These are phyloP conservation scores for Phymatocera aterrima DNA, from an alignment of 2,888 invertebrate species.

Conservation along the genomic window DNA sequence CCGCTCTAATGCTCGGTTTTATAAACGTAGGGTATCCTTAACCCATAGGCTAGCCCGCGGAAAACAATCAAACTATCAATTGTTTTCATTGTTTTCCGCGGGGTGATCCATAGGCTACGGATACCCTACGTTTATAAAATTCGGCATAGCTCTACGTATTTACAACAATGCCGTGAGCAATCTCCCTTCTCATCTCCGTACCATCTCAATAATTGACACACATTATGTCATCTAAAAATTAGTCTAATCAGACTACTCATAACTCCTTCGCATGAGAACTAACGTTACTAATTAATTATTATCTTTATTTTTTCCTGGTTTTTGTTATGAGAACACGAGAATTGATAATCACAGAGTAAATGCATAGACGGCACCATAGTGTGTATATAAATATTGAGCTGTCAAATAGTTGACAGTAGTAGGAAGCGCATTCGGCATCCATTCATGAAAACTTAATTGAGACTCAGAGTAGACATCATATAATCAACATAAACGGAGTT, in stretches of 20 bases:
- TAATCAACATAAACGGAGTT: neutral
- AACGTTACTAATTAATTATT: neutral
- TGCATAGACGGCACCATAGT: neutral
- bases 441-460: neutral
- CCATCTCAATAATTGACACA: neutral
- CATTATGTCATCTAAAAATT: neutral
- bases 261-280: neutral
- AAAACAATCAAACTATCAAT: too few species aligned
- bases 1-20: too few species aligned
- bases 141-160: too few species aligned
- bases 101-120: too few species aligned
- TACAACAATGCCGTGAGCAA: neutral
- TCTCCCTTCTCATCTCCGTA: neutral
- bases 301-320: neutral
- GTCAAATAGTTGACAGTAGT: slow-evolving; percentile 35
- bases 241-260: neutral
- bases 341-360: neutral
- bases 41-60: too few species aligned
- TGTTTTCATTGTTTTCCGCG: too few species aligned
- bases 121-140: too few species aligned
- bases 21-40: too few species aligned
- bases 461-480: neutral
- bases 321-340: neutral
- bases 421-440: neutral
- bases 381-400: slow-evolving; percentile 30